These are phyloP conservation scores for Drosophila koepferae DNA, from an alignment of 2,888 invertebrate genomes.

Conservation along the genomic window DNA sequence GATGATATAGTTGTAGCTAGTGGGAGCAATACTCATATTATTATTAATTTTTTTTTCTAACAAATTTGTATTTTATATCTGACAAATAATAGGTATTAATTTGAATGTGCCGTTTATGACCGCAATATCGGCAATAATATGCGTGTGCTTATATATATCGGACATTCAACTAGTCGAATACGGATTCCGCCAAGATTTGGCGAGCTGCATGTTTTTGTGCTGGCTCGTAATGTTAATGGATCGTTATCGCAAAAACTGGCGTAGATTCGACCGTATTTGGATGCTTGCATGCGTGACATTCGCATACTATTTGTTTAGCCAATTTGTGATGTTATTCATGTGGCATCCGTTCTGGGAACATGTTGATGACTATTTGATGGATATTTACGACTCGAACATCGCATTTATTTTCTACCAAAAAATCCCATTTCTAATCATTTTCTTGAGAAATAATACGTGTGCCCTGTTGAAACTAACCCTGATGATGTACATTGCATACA, in stretches of 20 bases:
- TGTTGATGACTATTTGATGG: accelerated
- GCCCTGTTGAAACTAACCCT: not conserved
- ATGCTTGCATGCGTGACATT: not conserved
- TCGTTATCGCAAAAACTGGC: not conserved
- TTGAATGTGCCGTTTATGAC: not conserved
- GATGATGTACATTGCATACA: not conserved
- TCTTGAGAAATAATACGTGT: not conserved
- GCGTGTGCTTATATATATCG: not conserved
- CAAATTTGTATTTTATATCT: no score
- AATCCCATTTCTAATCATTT: not conserved
- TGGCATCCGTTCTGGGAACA: conserved; percentile 1
- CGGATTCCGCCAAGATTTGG: not conserved
- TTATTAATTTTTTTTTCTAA: no score
- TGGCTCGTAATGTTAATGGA: not conserved
- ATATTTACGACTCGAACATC: not conserved
- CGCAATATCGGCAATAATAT: not conserved
- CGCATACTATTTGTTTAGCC: not conserved
- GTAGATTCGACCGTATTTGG: not conserved
- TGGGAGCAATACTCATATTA: not conserved
- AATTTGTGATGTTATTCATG: not conserved
- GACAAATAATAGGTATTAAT: not conserved
- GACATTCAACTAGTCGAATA: not conserved
- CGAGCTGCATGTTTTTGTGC: not conserved
- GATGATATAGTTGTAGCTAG: no score
- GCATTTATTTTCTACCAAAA: not conserved